A percentile compares a stretch with the other conserved stretches of the same genome.
phyloP scores from a whole-genome alignment of 2,888 invertebrate species.

The Ernsta delagoae region DNA sequence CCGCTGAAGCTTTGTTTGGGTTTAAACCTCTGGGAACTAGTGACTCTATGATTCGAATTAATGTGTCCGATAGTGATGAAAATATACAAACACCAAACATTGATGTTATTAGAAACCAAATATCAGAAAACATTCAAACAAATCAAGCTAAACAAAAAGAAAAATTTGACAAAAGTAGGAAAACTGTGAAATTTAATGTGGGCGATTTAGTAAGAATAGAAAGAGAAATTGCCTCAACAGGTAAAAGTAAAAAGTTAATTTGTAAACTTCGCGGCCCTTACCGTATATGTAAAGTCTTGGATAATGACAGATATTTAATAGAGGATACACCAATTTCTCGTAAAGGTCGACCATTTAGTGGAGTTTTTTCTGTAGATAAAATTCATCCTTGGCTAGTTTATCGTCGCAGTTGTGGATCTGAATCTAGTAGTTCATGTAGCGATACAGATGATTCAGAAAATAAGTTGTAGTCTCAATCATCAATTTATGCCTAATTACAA shows the following conservation, averaged over 20 bases:
- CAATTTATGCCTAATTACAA: too few species aligned
- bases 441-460: background rate
- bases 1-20: constrained; percentile 16
- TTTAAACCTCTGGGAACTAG: constrained; percentile 4
- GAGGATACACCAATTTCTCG: constrained; percentile 22
- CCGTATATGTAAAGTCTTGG: constrained; percentile 7
- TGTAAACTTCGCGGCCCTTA: constrained; percentile 19
- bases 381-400: constrained; percentile 18
- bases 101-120: constrained; percentile 8
- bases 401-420: constrained; percentile 4
- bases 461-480: background rate
- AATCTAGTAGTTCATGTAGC: constrained; percentile 3
- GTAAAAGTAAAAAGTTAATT: constrained; percentile 20
- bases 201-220: constrained; percentile 23
- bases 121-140: background rate
- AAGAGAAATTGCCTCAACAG: constrained; percentile 8
- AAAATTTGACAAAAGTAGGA: constrained; percentile 6
- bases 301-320: constrained; percentile 21
- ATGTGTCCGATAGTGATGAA: background rate
- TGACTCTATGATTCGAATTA: constrained; percentile 14
- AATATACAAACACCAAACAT: background rate
- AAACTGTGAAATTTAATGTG: constrained; percentile 5
- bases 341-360: constrained; percentile 9
- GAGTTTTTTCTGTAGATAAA: constrained; percentile 16
- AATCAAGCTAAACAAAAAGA: constrained; percentile 19